These are phyloP conservation scores for Alca torda DNA, from an alignment of 2,797 vertebrate genomes.

Conservation along the genomic window DNA sequence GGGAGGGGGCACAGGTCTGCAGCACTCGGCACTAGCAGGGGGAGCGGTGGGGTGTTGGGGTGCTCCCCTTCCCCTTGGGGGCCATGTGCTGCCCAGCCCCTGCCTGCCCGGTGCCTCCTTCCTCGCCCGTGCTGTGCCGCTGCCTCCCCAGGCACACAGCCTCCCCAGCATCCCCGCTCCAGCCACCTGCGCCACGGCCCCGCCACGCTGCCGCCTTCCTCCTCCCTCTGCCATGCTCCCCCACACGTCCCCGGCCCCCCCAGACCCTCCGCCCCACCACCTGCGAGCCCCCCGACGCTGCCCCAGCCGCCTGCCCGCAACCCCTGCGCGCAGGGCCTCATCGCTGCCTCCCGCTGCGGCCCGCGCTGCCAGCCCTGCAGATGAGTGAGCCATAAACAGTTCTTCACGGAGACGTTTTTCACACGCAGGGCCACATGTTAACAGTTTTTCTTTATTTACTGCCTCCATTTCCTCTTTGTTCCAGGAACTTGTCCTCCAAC, in stretches of 20 bases:
- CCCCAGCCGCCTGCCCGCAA: neutral
- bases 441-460: constrained; percentile 74
- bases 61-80: neutral
- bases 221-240: rapidly evolving
- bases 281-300: rapidly evolving
- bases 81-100: neutral
- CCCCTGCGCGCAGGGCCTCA: neutral
- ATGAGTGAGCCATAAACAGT: constrained; percentile 56
- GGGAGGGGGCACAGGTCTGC: neutral
- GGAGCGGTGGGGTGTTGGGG: rapidly evolving
- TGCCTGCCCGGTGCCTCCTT: neutral
- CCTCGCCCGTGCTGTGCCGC: rapidly evolving
- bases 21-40: neutral
- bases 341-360: neutral
- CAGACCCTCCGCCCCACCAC: neutral
- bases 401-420: constrained; percentile 38
- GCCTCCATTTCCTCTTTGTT: constrained; percentile 77
- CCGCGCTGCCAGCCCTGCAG: neutral
- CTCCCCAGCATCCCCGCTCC: rapidly evolving
- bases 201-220: neutral
- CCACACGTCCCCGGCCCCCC: rapidly evolving
- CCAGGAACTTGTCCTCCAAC: constrained; percentile 78
- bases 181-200: rapidly evolving
- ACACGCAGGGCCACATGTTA: constrained; percentile 48
- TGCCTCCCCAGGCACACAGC: rapidly evolving